A percentile compares a stretch with the other conserved stretches of the same genome.
phyloP scores from a whole-genome alignment of 2,888 invertebrate genomes.

The Yponomeuta plumbellus region DNA sequence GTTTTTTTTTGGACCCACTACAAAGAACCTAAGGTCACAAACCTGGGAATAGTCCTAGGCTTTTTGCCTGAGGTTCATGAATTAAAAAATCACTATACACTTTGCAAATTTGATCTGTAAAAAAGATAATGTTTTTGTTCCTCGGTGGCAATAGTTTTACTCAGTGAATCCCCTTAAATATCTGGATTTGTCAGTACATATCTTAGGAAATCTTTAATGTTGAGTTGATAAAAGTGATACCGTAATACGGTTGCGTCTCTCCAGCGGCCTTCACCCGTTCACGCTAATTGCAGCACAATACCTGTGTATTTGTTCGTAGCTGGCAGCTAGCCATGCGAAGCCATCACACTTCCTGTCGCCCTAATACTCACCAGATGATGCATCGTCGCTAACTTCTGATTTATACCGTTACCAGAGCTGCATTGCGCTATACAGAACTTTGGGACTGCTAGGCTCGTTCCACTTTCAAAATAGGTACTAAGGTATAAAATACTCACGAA shows the following conservation, averaged over 20 bases:
- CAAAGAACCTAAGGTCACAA: too few relatives aligned
- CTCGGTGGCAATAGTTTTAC: too few relatives aligned
- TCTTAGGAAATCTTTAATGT: not conserved
- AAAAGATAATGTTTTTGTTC: too few relatives aligned
- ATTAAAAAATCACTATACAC: too few relatives aligned
- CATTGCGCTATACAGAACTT: not conserved
- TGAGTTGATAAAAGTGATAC: not conserved
- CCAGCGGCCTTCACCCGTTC: constrained; percentile 18
- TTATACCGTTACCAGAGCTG: constrained; percentile 3
- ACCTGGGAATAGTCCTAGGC: too few relatives aligned
- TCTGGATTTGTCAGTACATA: not conserved
- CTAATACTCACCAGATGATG: constrained; percentile 7
- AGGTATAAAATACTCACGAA: not conserved
- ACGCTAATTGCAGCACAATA: constrained; percentile 16
- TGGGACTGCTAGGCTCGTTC: not conserved
- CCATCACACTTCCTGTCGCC: constrained; percentile 17
- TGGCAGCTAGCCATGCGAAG: constrained; percentile 17
- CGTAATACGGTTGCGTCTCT: constrained; percentile 6
- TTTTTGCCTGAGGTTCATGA: too few relatives aligned
- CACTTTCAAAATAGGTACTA: not conserved
- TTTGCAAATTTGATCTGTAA: too few relatives aligned
- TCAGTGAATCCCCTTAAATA: too few relatives aligned
- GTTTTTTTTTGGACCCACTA: too few relatives aligned
- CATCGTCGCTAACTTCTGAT: not conserved
- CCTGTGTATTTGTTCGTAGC: constrained; percentile 14